Base-by-base conservation (phyloP, 2,113 vertebrate genomes). In the Protomyctophum bolini region DNA sequence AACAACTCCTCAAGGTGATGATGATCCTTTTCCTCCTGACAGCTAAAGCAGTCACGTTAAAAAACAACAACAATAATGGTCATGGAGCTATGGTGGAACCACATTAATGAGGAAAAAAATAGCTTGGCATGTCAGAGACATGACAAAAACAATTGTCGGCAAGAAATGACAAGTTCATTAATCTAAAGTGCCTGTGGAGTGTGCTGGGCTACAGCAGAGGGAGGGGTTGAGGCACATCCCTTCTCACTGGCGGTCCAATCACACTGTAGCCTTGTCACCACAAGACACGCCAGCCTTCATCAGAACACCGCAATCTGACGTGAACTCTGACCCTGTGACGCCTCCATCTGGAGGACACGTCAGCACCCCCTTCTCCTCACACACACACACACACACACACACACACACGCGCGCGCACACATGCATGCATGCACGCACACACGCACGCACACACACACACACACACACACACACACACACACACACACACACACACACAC, bases 241-340 rank as follows among this genome's bases (percentile, higher is more conserved):
- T 60, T 73, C 66, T 2, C 76, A 58, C 71, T n/a, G 63, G 55
- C 33, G 6, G 65, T 51, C 75, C 73, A 82, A 84, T 84, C 78
- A 77, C 68, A 63, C 66, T 8, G 63, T 75, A 73, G 77, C 70
- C 80, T 73, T 73, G 79, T 83, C 87, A 78, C 73, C 70, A 41
- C 79, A 63, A 68, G 70, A 77, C 78, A 67, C 61, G 73, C 75
- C 83, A 69, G 75, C 68, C 63, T 79, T 87, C 87, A 87, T 91
- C 90, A 86, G 72, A 83, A 72, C 63, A n/a, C 77, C 49, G 21
- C 61, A 58, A 80, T 63, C 70, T 84, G 91, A 89, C 78, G 55
- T 6, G 73, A 90, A 81, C 90, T 84, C 76, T 85, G 83, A 92
- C 86, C 90, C 81, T 1, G 21, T 72, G 79, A 88, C 74, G 72